A percentile compares a stretch with the other conserved stretches of the same genome.
Conservation (phyloP, 2,888 invertebrate genomes). For the Clusia tigrina region DNA sequence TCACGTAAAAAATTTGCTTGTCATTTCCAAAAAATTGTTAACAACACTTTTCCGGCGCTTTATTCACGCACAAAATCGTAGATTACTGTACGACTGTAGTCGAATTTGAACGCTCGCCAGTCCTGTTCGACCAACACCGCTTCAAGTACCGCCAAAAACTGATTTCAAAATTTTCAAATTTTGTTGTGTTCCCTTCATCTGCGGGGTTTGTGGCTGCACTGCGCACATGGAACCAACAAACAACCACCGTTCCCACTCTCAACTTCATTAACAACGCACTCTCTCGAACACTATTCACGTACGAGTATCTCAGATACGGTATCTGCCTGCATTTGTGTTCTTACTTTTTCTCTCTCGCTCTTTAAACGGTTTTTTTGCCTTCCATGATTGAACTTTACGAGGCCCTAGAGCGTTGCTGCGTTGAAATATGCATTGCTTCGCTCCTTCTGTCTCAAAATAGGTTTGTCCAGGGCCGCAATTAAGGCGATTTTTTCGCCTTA, state of each 20-base stretch:
- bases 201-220: conserved; percentile 14
- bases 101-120: conserved; percentile 19
- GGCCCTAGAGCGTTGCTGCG: too few species aligned
- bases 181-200: conserved; percentile 49
- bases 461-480: too few species aligned
- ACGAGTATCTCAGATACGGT: too few species aligned
- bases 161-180: conserved; percentile 53
- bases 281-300: too few species aligned
- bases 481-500: too few species aligned
- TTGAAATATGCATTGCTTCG: too few species aligned
- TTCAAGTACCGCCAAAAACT: conserved; percentile 62
- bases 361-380: not conserved
- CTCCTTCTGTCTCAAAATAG: too few species aligned
- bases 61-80: not conserved
- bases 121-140: conserved; percentile 37
- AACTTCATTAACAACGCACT: not conserved
- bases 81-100: not conserved
- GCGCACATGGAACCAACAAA: conserved; percentile 17
- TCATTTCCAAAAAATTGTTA: not conserved
- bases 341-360: not conserved
- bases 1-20: not conserved
- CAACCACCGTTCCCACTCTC: conserved; percentile 29
- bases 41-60: not conserved
- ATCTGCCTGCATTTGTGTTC: too few species aligned
- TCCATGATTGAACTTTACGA: too few species aligned